Conservation (phyloP, 2,113 vertebrate species). For the Vidua macroura region DNA sequence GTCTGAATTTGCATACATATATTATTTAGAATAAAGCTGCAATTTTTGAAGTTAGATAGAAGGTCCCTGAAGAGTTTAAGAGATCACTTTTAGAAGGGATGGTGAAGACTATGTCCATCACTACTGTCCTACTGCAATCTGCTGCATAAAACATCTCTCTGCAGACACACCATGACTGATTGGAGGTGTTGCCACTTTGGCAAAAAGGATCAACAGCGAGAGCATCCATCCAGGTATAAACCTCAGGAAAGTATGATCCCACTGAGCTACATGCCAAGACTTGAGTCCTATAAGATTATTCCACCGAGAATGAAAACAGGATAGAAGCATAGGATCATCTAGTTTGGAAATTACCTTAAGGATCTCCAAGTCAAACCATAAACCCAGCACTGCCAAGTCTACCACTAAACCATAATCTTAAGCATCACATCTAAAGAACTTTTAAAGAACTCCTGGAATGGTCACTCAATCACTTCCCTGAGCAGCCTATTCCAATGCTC, state of each 20-base stretch:
- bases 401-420: background rate
- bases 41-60: background rate
- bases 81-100: background rate
- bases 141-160: background rate
- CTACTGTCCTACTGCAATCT: background rate
- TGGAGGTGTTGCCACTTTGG: background rate
- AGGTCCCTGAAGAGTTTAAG: background rate
- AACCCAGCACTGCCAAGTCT: background rate
- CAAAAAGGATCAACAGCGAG: background rate
- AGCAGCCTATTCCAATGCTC: background rate
- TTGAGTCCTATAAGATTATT: background rate
- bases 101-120: background rate
- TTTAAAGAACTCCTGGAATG: background rate
- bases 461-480: background rate
- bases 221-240: background rate
- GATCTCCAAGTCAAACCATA: background rate
- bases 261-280: background rate
- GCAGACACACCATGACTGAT: background rate
- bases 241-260: background rate
- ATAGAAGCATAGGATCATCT: background rate
- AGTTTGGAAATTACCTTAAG: background rate
- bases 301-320: background rate
- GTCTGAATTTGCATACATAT: background rate
- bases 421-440: background rate
- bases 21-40: background rate